Percentiles rank a stretch among this genome's conserved stretches.
Conservation (phyloP, 2,888 invertebrate species). For the Lypha dubia region DNA sequence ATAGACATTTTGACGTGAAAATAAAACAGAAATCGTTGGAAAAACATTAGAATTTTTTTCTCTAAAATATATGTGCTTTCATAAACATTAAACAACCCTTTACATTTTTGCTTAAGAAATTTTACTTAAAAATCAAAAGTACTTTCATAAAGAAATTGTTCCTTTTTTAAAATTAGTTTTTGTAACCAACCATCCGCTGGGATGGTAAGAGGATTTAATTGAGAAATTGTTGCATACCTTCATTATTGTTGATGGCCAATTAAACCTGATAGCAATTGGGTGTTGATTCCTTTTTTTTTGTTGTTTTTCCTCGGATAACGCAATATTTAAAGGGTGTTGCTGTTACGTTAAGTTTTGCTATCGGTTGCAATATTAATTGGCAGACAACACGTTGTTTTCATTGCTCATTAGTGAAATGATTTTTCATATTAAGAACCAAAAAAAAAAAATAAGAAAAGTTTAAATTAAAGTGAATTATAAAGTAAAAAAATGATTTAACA, state of each 20-base stretch:
- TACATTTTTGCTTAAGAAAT: constrained; percentile 41
- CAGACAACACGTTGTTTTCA: constrained; percentile 82
- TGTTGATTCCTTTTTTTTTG: constrained; percentile 33
- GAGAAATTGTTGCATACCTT: constrained; percentile 75
- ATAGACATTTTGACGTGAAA: constrained; percentile 51
- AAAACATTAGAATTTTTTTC: constrained; percentile 27
- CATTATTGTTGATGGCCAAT: constrained; percentile 81
- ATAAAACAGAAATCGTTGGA: constrained; percentile 44
- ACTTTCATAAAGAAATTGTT: neutral
- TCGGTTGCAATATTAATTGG: constrained; percentile 71
- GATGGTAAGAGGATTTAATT: constrained; percentile 11
- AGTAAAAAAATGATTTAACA: neutral
- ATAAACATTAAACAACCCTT: constrained; percentile 32
- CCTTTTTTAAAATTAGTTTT: neutral
- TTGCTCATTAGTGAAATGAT: constrained; percentile 81
- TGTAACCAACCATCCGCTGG: neutral
- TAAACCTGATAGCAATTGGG: constrained; percentile 78
- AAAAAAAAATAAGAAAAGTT: neutral
- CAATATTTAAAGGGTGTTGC: constrained; percentile 37
- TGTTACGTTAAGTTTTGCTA: constrained; percentile 39
- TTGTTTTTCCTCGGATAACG: constrained; percentile 2
- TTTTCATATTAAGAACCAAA: constrained; percentile 29
- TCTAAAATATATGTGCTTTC: constrained; percentile 57
- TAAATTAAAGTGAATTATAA: neutral
- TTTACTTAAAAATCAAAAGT: constrained; percentile 62